These are phyloP conservation scores for Hipposideros larvatus DNA, from an alignment of 2,797 vertebrate genomes.

Conservation along the genomic window DNA sequence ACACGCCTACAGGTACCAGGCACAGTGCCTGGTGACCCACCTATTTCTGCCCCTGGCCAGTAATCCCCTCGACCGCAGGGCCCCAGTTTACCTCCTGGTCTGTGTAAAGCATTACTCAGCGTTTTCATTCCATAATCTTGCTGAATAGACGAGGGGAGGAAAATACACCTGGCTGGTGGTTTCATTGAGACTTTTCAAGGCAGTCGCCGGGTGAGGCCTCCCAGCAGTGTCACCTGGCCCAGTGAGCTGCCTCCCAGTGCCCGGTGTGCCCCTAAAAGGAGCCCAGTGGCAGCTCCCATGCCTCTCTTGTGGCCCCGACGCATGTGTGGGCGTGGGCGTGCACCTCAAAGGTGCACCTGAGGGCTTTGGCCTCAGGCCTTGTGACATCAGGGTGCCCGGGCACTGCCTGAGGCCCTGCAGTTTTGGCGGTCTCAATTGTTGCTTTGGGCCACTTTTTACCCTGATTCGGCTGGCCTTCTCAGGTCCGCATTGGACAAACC, in stretches of 20 bases:
- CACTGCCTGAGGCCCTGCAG: neutral
- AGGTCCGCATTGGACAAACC: rapidly evolving
- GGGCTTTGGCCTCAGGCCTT: neutral
- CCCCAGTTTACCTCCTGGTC: too few relatives aligned
- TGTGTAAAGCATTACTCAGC: too few relatives aligned
- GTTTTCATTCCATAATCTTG: too few relatives aligned
- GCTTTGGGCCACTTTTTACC: neutral
- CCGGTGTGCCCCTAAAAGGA: neutral
- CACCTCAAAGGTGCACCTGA: neutral
- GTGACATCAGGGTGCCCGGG: too few relatives aligned
- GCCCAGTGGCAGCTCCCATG: neutral
- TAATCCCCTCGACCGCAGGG: neutral
- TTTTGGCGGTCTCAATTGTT: neutral
- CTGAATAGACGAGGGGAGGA: too few relatives aligned
- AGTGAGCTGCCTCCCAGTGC: rapidly evolving
- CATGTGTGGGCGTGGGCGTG: rapidly evolving
- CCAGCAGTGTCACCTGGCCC: rapidly evolving
- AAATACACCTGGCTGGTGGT: too few relatives aligned
- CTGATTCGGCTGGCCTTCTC: rapidly evolving
- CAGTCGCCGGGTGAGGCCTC: too few relatives aligned
- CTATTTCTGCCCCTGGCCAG: neutral
- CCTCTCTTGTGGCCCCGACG: rapidly evolving
- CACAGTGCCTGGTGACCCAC: rapidly evolving
- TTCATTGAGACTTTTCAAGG: too few relatives aligned
- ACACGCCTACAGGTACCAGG: rapidly evolving